These are phyloP conservation scores for Synergus gifuensis DNA, from an alignment of 2,888 invertebrate species.

Conservation along the genomic window DNA sequence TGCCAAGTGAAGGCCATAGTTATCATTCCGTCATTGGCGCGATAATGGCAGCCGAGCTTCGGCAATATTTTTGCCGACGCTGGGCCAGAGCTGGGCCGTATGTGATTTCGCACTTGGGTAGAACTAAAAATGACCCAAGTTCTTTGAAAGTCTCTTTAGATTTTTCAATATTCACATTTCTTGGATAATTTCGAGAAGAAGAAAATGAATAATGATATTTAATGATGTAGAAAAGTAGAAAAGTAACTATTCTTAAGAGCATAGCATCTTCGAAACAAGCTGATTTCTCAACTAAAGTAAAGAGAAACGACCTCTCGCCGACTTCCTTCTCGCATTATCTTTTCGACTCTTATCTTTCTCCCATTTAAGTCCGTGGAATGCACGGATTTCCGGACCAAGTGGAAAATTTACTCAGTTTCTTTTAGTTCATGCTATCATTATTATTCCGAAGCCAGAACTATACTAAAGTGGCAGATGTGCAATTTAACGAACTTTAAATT, in stretches of 20 bases:
- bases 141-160: neutral
- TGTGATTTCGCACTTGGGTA: neutral
- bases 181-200: neutral
- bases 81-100: too few species aligned
- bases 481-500: neutral
- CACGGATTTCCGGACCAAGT: slow-evolving; percentile 38
- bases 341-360: slow-evolving; percentile 37
- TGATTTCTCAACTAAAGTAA: slow-evolving; percentile 30
- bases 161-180: neutral
- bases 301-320: slow-evolving; percentile 10
- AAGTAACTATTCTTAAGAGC: slow-evolving; percentile 2
- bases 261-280: slow-evolving; percentile 35
- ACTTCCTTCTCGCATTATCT: slow-evolving; percentile 40
- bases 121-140: neutral
- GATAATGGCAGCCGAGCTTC: too few species aligned
- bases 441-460: neutral
- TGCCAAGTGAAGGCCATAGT: too few species aligned
- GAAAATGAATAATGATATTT: neutral
- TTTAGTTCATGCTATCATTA: slow-evolving; percentile 31
- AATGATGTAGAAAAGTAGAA: slow-evolving; percentile 4
- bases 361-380: slow-evolving; percentile 37
- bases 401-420: slow-evolving; percentile 37
- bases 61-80: too few species aligned
- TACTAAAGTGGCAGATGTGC: neutral
- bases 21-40: too few species aligned